phyloP scores from a whole-genome alignment of 2,888 invertebrate species.

The Lithophane leautieri region DNA sequence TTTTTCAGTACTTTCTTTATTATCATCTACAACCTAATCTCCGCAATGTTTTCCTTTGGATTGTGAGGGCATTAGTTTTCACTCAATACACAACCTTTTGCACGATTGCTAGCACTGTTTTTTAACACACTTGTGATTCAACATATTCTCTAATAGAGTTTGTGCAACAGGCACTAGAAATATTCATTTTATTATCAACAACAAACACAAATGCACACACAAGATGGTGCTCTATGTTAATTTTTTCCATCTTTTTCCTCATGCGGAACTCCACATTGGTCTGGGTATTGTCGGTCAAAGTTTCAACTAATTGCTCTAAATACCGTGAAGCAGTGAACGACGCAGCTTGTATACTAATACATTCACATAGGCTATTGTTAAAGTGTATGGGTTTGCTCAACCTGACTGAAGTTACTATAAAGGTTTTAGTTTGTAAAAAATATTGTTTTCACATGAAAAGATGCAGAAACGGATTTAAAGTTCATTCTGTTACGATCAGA shows the following conservation, averaged over 20 bases:
- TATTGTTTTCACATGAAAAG: background rate
- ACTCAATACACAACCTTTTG: too few species aligned
- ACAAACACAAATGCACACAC: background rate
- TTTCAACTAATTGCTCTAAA: constrained; percentile 57
- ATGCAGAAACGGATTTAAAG: constrained; percentile 7
- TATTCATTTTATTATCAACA: constrained; percentile 3
- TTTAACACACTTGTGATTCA: background rate
- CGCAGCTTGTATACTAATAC: constrained; percentile 54
- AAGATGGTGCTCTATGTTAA: constrained; percentile 1
- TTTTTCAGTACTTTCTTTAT: background rate
- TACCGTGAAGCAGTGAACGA: constrained; percentile 57
- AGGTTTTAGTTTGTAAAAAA: constrained; percentile 8
- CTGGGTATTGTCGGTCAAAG: constrained; percentile 45
- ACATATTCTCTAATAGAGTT: background rate
- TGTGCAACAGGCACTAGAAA: background rate
- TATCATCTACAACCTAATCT: constrained; percentile 1
- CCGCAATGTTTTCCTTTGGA: background rate
- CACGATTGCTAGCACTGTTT: background rate
- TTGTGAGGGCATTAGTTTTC: background rate
- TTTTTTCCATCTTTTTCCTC: constrained; percentile 33
- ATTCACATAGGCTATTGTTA: constrained; percentile 34
- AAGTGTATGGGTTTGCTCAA: constrained; percentile 18
- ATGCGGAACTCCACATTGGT: constrained; percentile 43
- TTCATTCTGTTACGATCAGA: background rate
- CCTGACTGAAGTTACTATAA: constrained; percentile 17